Evolutionary conservation across 2,113 vertebrate genomes (phyloP), one percentile per base, ranked within the genome.

Genomic region (Natator depressus): DNA sequence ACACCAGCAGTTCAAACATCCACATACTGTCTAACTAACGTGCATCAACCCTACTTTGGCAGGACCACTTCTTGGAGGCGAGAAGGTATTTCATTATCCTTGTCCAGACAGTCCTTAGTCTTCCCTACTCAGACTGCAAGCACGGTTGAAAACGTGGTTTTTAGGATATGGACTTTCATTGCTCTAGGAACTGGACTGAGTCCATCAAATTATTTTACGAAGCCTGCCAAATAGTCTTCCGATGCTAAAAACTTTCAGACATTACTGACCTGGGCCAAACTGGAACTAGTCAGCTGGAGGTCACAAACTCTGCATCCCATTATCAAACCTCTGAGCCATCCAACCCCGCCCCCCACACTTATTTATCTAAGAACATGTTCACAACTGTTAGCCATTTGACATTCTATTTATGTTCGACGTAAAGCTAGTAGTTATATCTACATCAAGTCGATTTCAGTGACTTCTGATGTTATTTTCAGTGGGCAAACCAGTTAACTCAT

Each of bases 281-380:
- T 84, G 76, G 82, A 81, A 93, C 86, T 82, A 92, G 14, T 82
- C 89, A 95, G 88, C 94, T 38, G 93, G 88, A 93, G 82, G 93
- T 95, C 91, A 91, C 69, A 91, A 94, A 89, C 88, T 90, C 89
- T 95, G 91, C 78, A 90, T 91, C 51, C 69, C 80, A 87, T 91
- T 87, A 96, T 75, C 96, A 51, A 90, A 93, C 27, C 51, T 91
- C 90, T 90, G 38, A 27, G 42, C 42, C 75, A 47, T 29, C 6
- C 20, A 72, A 38, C n/a, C 3, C 59, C 3, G 5, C 25, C 12
- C 29, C 25, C 3, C 17, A 54, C 19, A 22, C 85, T 83, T 8
- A 50, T 93, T 94, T 90, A 89, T 90, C 91, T 59, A 79, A 42
- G 80, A 47, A 24, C 62, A 53, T 81, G 38, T 59, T 93, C 91